These are phyloP conservation scores for Drosophila kurseongensis DNA, from an alignment of 1,140 invertebrate genomes.

Conservation along the genomic window DNA sequence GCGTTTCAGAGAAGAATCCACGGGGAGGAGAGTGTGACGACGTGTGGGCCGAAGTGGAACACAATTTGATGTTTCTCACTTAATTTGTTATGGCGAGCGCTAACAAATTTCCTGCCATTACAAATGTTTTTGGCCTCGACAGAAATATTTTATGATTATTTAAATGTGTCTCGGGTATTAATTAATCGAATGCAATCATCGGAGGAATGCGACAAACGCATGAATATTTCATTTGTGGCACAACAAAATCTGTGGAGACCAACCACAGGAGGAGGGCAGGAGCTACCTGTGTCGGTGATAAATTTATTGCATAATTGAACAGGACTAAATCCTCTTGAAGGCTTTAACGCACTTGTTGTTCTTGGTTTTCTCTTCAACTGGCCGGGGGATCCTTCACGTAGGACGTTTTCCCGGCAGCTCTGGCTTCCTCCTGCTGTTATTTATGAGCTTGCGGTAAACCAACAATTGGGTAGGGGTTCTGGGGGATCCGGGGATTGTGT, in stretches of 20 bases:
- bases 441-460: constrained; percentile 70
- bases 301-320: constrained; percentile 82
- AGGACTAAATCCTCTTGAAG: constrained; percentile 65
- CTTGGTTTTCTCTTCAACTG: constrained; percentile 7
- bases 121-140: constrained; percentile 44
- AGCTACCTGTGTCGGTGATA: constrained; percentile 60
- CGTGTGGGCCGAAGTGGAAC: constrained; percentile 51
- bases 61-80: constrained; percentile 79
- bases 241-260: constrained; percentile 46
- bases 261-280: not conserved
- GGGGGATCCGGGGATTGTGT: not conserved
- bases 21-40: constrained; percentile 14
- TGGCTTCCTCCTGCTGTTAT: constrained; percentile 53
- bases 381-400: constrained; percentile 5
- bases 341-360: constrained; percentile 61
- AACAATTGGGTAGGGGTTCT: constrained; percentile 7
- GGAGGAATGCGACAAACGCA: constrained; percentile 45
- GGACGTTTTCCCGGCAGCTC: constrained; percentile 25
- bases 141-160: constrained; percentile 72
- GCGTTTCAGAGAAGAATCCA: constrained; percentile 42
- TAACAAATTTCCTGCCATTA: constrained; percentile 76
- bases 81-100: constrained; percentile 72
- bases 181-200: constrained; percentile 60
- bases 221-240: constrained; percentile 48
- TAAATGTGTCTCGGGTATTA: constrained; percentile 51